A percentile compares a stretch with the other conserved stretches of the same genome.
Evolutionary conservation across 2,113 vertebrate genomes (phyloP).

Genomic region (Rhinoderma darwinii): DNA sequence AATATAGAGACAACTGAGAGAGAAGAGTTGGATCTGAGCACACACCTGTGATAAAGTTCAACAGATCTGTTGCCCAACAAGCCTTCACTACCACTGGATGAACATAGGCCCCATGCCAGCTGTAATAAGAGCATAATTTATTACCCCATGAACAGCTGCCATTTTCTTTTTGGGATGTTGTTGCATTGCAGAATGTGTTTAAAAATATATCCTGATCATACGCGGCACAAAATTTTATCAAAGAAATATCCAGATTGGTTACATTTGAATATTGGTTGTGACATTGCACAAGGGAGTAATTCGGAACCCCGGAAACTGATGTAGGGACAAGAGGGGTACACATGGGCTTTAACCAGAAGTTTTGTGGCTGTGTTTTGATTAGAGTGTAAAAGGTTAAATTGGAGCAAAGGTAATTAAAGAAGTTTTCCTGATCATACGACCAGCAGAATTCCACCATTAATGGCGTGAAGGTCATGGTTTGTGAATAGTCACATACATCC

Average conservation of each 20-base stretch:
- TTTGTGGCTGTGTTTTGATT: background rate
- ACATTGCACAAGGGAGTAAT: constrained; percentile 69
- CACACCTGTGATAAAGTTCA: constrained; percentile 69
- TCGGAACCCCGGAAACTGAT: background rate
- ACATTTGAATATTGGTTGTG: constrained; percentile 68
- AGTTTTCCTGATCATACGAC: constrained; percentile 8
- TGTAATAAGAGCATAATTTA: constrained; percentile 52
- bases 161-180: background rate
- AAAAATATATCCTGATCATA: constrained; percentile 73
- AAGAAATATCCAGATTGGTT: constrained; percentile 69
- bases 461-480: background rate
- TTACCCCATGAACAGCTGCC: background rate
- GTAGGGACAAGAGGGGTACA: background rate
- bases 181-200: constrained; percentile 68
- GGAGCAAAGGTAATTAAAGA: constrained; percentile 22
- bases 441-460: constrained; percentile 30
- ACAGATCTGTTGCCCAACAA: constrained; percentile 78
- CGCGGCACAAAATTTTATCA: constrained; percentile 69
- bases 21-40: constrained; percentile 63
- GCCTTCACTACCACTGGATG: constrained; percentile 68
- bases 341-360: constrained; percentile 11
- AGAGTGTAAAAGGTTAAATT: background rate
- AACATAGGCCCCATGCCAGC: constrained; percentile 70
- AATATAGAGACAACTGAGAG: background rate
- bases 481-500: constrained; percentile 30